phyloP scores from a whole-genome alignment of 2,797 vertebrate species.

The Tadarida brasiliensis region DNA sequence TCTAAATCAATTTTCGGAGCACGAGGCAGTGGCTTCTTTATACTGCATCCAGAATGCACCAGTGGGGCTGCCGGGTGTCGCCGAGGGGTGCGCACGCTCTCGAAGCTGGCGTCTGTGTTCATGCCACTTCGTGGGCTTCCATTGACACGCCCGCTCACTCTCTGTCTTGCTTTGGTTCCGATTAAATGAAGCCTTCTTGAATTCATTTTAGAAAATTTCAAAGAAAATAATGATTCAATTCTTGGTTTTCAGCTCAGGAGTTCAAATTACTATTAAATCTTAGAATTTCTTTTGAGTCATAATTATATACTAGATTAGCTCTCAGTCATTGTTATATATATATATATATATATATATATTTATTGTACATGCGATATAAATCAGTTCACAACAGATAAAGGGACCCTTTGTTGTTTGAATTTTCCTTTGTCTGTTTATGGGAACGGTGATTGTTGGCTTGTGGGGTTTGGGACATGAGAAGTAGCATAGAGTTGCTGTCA shows the following conservation, averaged over 20 bases:
- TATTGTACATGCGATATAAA: neutral
- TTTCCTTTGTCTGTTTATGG: neutral
- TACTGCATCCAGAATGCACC: conserved; percentile 55
- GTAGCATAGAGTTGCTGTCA: neutral
- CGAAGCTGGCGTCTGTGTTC: neutral
- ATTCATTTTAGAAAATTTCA: neutral
- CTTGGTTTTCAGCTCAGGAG: neutral
- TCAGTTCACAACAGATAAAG: neutral
- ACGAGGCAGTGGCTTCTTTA: conserved; percentile 55
- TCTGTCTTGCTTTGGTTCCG: neutral
- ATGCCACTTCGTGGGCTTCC: neutral
- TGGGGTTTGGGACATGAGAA: neutral
- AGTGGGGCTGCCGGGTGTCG: neutral
- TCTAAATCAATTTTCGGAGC: conserved; percentile 65
- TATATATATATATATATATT: neutral
- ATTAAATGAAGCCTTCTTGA: neutral
- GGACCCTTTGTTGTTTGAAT: neutral
- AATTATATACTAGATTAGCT: neutral
- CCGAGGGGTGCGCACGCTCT: neutral
- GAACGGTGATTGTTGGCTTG: neutral
- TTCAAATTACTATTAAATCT: neutral
- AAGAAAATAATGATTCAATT: neutral
- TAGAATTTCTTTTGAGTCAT: neutral
- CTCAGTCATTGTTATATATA: neutral
- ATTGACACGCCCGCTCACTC: neutral